These are phyloP conservation scores for Macrotis lagotis DNA, from an alignment of 2,113 vertebrate genomes.

Conservation along the genomic window DNA sequence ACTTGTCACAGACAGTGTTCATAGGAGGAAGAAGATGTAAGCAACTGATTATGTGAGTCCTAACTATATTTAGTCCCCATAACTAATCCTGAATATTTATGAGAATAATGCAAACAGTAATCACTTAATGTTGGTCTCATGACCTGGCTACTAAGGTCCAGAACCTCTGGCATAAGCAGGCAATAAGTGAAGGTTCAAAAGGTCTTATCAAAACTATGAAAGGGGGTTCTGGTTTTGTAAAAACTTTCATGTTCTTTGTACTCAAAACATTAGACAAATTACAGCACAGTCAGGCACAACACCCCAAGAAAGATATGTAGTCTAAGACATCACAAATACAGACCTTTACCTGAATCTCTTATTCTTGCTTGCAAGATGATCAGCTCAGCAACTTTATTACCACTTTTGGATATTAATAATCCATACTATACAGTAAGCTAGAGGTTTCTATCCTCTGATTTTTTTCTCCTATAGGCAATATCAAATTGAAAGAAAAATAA, in stretches of 20 bases:
- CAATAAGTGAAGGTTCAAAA: background rate
- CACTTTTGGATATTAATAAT: background rate
- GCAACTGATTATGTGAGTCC: background rate
- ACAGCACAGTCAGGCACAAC: background rate
- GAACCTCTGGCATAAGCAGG: background rate
- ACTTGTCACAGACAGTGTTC: slow-evolving; percentile 16
- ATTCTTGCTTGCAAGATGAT: background rate
- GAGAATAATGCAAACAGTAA: background rate
- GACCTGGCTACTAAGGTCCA: background rate
- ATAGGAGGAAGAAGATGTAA: slow-evolving; percentile 1
- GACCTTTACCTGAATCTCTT: background rate
- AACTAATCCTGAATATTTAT: slow-evolving; percentile 9
- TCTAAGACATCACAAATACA: background rate
- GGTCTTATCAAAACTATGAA: background rate
- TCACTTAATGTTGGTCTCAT: background rate
- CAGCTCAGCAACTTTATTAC: background rate
- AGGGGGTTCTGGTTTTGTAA: background rate
- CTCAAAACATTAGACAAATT: background rate
- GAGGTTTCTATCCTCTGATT: background rate
- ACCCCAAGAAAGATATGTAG: background rate
- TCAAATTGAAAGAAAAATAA: background rate
- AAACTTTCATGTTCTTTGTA: background rate
- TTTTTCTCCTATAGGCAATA: background rate
- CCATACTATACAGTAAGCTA: background rate
- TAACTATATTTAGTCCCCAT: background rate